Evolutionary conservation across 2,797 vertebrate species (phyloP), one percentile per base, ranked within the genome.

Genomic region (Falco cherrug): DNA sequence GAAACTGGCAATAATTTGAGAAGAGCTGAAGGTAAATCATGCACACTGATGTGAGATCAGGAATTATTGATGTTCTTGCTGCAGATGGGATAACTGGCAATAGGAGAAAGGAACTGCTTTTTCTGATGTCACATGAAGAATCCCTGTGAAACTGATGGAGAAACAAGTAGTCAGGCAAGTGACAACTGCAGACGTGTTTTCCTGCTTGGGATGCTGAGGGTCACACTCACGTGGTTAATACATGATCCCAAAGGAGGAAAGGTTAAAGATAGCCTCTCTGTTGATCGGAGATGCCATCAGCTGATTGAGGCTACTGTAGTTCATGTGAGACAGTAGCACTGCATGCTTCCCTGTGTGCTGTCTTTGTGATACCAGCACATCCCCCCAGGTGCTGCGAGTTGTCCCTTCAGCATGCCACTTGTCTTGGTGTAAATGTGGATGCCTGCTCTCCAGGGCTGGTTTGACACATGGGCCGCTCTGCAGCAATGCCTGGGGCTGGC

Each of bases 261-360:
- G 79, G 86, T 91, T 89, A 81, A 89, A 92, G 96, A 92, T 80
- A 95, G 76, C 20, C 0, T 5, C 31, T 54, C 43, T 76, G 87
- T 35, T 81, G 45, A 91, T 80, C 87, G 90, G 59, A 86, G 89
- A 96, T 95, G 79, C 57, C 69, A 88, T 97, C 93, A 90, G 69
- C 82, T 93, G 95, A 93, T 93, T 61, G 51, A 79, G 82, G 83
- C 47, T 56, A 33, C n/a, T 59, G 80, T 10, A 57, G 37, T n/a
- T 88, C 93, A 76, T 56, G 61, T 64, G 69, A 92, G 26, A 31
- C 47, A 74, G 70, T 18, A 90, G 50, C 29, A 59, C 26, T 41
- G 39, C 3, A 4, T 87, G 68, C 64, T 37, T 48, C 56, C 12
- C 43, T 47, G 39, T 35, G 33, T 22, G 45, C 35, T 87, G 51